Evolutionary conservation across 2,113 vertebrate genomes (phyloP).

Genomic region (Mirounga angustirostris): DNA sequence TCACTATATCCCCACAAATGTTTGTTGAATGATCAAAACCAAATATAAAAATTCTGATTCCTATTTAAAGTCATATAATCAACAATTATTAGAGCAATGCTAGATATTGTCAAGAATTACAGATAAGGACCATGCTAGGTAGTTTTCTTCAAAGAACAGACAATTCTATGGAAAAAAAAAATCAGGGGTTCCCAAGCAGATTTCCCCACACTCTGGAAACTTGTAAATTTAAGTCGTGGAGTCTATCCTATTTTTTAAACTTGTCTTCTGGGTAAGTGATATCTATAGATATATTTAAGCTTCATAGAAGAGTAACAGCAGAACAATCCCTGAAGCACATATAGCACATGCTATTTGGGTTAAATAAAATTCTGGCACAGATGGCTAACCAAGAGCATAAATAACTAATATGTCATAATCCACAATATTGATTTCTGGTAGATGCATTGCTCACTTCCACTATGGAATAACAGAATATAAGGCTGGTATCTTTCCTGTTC

Average conservation of each 20-base stretch:
- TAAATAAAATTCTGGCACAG: constrained; percentile 67
- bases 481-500: background rate
- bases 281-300: constrained; percentile 34
- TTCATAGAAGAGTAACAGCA: constrained; percentile 24
- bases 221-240: background rate
- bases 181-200: background rate
- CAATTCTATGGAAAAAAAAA: background rate
- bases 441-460: background rate
- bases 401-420: constrained; percentile 33
- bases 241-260: constrained; percentile 36
- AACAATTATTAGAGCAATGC: background rate
- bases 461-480: background rate
- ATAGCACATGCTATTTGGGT: constrained; percentile 53
- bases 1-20: background rate
- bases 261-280: constrained; percentile 32
- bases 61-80: background rate
- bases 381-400: constrained; percentile 60
- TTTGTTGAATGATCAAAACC: background rate
- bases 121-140: background rate
- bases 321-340: constrained; percentile 27
- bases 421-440: background rate
- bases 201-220: constrained; percentile 1
- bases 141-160: constrained; percentile 6
- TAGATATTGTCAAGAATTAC: background rate
- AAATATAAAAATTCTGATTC: constrained; percentile 4